Evolutionary conservation across 2,797 vertebrate genomes (phyloP).

Genomic region (Etheostoma nigrum): DNA sequence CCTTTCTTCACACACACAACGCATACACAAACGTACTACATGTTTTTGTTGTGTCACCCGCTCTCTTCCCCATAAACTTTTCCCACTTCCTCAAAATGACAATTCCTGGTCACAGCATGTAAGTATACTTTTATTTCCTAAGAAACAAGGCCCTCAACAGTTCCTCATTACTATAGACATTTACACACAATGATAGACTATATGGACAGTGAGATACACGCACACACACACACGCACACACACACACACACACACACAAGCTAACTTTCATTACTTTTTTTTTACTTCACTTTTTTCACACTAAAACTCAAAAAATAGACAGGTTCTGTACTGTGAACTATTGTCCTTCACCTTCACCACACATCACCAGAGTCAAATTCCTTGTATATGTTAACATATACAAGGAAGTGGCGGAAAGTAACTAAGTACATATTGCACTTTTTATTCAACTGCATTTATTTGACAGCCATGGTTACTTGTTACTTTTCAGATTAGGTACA

Average conservation of each 20-base stretch:
- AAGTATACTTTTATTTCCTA: constrained; percentile 50
- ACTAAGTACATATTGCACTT: background rate
- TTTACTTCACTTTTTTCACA: too few species aligned
- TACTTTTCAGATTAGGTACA: background rate
- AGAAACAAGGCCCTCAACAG: constrained; percentile 52
- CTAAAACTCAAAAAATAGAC: background rate
- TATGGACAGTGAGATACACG: background rate
- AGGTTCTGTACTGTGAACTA: background rate
- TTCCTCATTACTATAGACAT: constrained; percentile 62
- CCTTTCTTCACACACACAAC: constrained; percentile 20
- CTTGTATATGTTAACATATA: background rate
- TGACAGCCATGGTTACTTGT: background rate
- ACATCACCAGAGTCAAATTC: background rate
- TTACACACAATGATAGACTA: constrained; percentile 31
- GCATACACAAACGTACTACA: constrained; percentile 19
- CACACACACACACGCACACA: constrained; percentile 9
- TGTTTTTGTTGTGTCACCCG: constrained; percentile 26
- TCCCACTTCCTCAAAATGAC: constrained; percentile 75
- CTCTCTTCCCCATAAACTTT: constrained; percentile 64
- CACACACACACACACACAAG: constrained; percentile 3
- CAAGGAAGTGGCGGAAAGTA: background rate
- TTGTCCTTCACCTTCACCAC: too few species aligned
- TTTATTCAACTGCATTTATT: background rate
- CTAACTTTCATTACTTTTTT: background rate
- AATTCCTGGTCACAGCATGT: constrained; percentile 51